Evolutionary conservation across 1,140 invertebrate species (phyloP), one percentile per base, ranked within the genome.

Genomic region (Asbolus verrucosus): DNA sequence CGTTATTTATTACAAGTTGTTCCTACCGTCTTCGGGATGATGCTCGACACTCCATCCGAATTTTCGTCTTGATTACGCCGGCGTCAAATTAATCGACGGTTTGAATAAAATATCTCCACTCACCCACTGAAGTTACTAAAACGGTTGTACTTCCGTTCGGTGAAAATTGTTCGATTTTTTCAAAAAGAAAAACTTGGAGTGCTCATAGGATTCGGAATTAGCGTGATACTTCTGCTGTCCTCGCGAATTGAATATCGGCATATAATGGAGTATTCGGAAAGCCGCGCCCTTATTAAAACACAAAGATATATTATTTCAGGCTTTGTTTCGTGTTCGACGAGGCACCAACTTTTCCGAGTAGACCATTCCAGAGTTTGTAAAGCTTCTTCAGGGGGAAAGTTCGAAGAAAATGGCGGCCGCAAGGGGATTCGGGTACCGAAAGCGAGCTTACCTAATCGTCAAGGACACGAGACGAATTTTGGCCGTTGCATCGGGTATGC

Each of bases 251-350:
- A n/a, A n/a, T n/a, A n/a, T n/a, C n/a, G n/a, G n/a, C n/a, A n/a
- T n/a, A n/a, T n/a, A n/a, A n/a, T n/a, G n/a, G n/a, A n/a, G n/a
- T n/a, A n/a, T n/a, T n/a, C n/a, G 24, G 24, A 27, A 27, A 27
- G 24, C 8, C 8, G n/a, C 13, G 14, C 39, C 21, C 43, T 19
- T 21, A 36, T 36, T 27, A 27, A 41, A 41, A 14, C 39, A 41
- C 43, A 50, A 50, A 50, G 43, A 50, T 18, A 50, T 21, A 41
- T 41, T 41, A 19, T 50, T 50, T 18, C 18, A 21, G 15, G n/a
- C 9, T 9, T n/a, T n/a, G n/a, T n/a, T n/a, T n/a, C 16, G 21
- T 13, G 43, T 19, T 21, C 16, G 43, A 18, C 9, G 43, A 19
- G 43, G 43, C 18, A 11, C 16, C 8, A 50, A 21, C 19, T 50